Base-by-base conservation (phyloP, 2,797 vertebrate species). In the Arremon aurantiirostris region DNA sequence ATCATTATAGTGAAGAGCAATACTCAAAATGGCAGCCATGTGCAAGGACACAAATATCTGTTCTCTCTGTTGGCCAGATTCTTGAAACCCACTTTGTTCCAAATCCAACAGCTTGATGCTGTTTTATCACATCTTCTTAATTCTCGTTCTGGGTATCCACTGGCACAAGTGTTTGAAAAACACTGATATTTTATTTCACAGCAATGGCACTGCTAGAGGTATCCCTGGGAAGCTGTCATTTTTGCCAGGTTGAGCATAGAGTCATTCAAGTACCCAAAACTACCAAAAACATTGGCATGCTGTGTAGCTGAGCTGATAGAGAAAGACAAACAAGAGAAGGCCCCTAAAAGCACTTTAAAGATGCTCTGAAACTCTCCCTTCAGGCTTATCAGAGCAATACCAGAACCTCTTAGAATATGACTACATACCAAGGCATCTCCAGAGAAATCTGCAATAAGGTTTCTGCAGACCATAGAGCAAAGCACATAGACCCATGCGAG, bases 401-500 rank as follows among this genome's bases (percentile, higher is more conserved):
- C 12, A 64, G 35, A 46, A 41, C 28, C 12, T 46, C 24, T 35
- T 76, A 65, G 46, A 59, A 63, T 17, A 30, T 2, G 9, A 15
- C 39, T 41, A 21, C 11, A 3, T 27, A 50, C 4, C 14, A 53
- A 83, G 52, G 14, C 23, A 32, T 26, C 63, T 87, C 21, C 34
- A 35, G 56, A 80, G 21, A 73, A 82, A 34, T 18, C 41, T 60
- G 16, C 1, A 3, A 4, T 37, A 42, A 15, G 14, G 4, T 35
- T 86, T 50, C 12, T 61, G 32, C 35, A 39, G 63, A 37, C 8
- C 22, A 24, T 23, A 22, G 6, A 80, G 14, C 11, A 71, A 68
- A 61, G 24, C 27, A 32, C 2, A 2, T 12, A 82, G 64, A 5
- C 32, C 24, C 14, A 8, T 0, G 0, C 11, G 20, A 53, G 26